phyloP scores from a whole-genome alignment of 2,113 vertebrate genomes.

The Perognathus longimembris region DNA sequence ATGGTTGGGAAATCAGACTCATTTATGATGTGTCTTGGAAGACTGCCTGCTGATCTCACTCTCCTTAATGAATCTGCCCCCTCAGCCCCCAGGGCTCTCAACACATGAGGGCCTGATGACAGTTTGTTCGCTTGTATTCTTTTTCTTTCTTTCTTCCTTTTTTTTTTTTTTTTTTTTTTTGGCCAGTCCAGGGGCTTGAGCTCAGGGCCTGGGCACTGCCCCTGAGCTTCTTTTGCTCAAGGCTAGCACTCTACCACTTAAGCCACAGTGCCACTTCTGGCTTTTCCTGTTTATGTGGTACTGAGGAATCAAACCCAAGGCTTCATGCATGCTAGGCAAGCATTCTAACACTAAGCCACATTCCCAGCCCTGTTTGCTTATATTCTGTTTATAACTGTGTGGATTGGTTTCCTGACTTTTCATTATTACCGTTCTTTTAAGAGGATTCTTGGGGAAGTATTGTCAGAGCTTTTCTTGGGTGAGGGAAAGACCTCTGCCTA shows the following conservation, averaged over 20 bases:
- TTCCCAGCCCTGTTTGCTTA: background rate
- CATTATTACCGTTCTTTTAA: background rate
- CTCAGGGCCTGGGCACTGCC: no score
- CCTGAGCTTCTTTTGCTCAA: no score
- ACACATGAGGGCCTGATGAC: background rate
- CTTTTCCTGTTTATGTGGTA: no score
- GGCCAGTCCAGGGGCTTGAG: no score
- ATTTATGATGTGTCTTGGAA: background rate
- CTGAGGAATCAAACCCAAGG: no score
- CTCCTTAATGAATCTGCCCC: background rate
- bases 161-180: no score
- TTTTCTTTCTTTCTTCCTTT: no score
- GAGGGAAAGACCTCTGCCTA: background rate
- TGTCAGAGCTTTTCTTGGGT: background rate
- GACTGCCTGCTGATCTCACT: background rate
- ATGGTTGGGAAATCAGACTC: background rate
- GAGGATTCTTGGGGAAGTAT: background rate
- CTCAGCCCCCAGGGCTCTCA: background rate
- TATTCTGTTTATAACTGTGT: background rate
- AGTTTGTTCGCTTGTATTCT: slow-evolving; percentile 19
- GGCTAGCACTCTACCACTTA: no score
- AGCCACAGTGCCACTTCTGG: no score
- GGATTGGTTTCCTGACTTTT: slow-evolving; percentile 20
- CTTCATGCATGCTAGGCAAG: no score
- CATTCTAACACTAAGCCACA: no score